These are phyloP conservation scores for Drosophila neotestacea DNA, from an alignment of 2,888 invertebrate species.

Conservation along the genomic window DNA sequence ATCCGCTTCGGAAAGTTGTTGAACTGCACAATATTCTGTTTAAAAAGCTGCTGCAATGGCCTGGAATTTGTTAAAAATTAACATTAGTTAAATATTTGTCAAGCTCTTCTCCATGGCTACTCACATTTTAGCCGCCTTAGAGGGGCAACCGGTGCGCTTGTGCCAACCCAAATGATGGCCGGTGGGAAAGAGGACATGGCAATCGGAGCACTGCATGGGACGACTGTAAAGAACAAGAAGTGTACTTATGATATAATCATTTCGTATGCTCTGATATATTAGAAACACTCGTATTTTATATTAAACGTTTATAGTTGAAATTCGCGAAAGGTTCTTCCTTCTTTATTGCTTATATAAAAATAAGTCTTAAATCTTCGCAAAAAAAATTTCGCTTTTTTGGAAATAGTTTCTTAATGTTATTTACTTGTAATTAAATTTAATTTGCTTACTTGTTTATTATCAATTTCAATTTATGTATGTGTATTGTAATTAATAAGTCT, in stretches of 20 bases:
- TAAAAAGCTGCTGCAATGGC: slow-evolving; percentile 84
- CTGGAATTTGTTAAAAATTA: slow-evolving; percentile 38
- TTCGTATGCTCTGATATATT: too few relatives aligned
- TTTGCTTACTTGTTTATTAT: too few relatives aligned
- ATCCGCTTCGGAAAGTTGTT: slow-evolving; percentile 83
- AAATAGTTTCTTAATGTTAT: too few relatives aligned
- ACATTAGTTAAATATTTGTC: neutral
- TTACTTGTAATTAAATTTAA: too few relatives aligned
- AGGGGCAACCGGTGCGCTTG: slow-evolving; percentile 84
- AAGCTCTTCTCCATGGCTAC: slow-evolving; percentile 10
- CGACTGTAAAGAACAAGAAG: slow-evolving; percentile 64
- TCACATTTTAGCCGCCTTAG: slow-evolving; percentile 84
- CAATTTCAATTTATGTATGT: neutral
- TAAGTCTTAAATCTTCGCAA: too few relatives aligned
- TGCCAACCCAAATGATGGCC: slow-evolving; percentile 85
- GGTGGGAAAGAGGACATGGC: slow-evolving; percentile 84
- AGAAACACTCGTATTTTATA: too few relatives aligned
- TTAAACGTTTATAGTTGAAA: too few relatives aligned
- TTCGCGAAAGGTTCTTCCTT: too few relatives aligned
- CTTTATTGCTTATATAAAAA: too few relatives aligned
- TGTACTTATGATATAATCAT: too few relatives aligned
- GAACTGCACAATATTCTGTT: slow-evolving; percentile 84
- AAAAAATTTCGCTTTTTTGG: too few relatives aligned
- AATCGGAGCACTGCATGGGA: slow-evolving; percentile 85
- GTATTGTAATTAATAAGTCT: neutral